Percentiles rank a stretch among this genome's conserved stretches.
phyloP scores from a whole-genome alignment of 2,797 vertebrate species.

The Borostomias antarcticus region DNA sequence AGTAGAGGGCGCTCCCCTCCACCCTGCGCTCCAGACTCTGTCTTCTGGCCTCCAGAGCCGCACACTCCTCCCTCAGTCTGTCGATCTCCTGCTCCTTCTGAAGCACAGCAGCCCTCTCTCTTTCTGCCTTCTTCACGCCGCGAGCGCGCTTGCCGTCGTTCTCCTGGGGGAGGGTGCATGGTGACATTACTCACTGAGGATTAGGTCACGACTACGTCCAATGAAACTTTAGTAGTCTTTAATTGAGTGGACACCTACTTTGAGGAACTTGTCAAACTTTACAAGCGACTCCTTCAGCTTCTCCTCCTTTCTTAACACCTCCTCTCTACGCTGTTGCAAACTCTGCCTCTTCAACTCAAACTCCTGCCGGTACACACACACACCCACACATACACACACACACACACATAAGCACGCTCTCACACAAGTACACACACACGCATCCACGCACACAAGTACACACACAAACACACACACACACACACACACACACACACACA shows the following conservation, averaged over 20 bases:
- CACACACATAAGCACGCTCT: not conserved
- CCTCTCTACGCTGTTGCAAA: conserved; percentile 56
- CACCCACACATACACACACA: not conserved
- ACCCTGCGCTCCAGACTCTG: conserved; percentile 59
- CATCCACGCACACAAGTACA: not conserved
- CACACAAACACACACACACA: not conserved
- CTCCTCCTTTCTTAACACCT: conserved; percentile 60
- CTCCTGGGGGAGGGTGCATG: conserved; percentile 60
- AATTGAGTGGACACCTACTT: conserved; percentile 64
- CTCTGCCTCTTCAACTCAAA: conserved; percentile 57
- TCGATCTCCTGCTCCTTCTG: conserved; percentile 52
- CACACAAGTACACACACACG: not conserved
- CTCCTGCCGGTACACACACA: conserved; percentile 62
- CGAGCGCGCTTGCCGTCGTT: conserved; percentile 57
- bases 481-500: not conserved
- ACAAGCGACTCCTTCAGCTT: conserved; percentile 59
- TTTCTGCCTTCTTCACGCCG: conserved; percentile 43
- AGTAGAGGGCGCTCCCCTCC: conserved; percentile 56
- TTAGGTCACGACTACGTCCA: not conserved
- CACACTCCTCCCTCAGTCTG: conserved; percentile 56
- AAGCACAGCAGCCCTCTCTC: conserved; percentile 36
- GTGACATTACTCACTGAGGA: not conserved
- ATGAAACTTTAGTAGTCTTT: not conserved
- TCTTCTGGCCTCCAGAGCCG: conserved; percentile 53
- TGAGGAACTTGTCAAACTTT: conserved; percentile 72